Evolutionary conservation across 2,888 invertebrate genomes (phyloP).

Genomic region (Onthophagus sagittarius): DNA sequence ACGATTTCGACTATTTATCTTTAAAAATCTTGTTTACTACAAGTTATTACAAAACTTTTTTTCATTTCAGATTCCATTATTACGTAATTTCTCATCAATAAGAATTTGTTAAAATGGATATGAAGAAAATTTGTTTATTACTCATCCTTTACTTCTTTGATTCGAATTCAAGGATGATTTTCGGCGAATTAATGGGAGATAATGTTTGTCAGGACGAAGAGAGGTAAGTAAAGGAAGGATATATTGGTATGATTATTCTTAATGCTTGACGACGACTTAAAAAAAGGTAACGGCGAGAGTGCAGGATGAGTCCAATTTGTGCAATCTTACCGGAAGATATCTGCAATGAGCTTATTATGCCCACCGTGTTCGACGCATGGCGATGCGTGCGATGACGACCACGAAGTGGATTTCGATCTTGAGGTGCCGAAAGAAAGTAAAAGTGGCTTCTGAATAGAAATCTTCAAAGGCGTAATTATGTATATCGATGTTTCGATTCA

Average conservation of each 20-base stretch:
- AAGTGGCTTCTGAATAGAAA: no score
- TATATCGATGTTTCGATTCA: background rate
- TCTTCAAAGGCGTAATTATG: background rate
- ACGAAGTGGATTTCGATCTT: background rate
- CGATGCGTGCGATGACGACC: background rate
- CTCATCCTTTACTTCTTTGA: no score
- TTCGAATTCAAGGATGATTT: background rate
- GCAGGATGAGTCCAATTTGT: background rate
- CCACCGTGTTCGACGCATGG: background rate
- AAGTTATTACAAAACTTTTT: background rate
- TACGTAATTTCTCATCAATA: no score
- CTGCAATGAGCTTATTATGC: background rate
- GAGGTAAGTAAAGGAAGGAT: slow-evolving; percentile 36
- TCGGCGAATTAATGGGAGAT: slow-evolving; percentile 35
- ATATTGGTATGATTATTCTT: background rate
- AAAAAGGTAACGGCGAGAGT: background rate
- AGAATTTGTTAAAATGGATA: no score
- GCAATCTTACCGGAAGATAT: background rate
- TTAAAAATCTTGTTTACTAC: background rate
- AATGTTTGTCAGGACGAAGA: slow-evolving; percentile 45
- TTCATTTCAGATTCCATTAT: background rate
- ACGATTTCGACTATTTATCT: background rate
- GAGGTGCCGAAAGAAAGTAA: background rate
- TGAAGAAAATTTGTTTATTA: no score
- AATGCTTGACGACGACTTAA: background rate